These are phyloP conservation scores for Drosophila barbarae DNA, from an alignment of 2,888 invertebrate species.

Conservation along the genomic window DNA sequence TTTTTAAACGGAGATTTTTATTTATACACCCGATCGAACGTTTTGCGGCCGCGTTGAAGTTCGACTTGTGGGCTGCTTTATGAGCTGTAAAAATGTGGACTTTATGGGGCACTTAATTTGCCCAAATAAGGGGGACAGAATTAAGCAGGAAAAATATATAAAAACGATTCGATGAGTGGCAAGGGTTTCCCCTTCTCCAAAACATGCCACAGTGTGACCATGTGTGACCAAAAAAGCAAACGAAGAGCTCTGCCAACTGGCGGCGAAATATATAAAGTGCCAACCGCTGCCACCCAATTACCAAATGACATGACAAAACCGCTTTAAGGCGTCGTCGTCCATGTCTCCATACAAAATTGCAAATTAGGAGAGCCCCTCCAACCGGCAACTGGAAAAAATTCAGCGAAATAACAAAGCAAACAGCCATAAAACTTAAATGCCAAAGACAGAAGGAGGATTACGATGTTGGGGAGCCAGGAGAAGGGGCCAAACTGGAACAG, in stretches of 20 bases:
- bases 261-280: conserved; percentile 74
- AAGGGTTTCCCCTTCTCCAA: background rate
- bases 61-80: conserved; percentile 61
- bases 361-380: conserved; percentile 70
- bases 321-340: conserved; percentile 65
- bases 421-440: conserved; percentile 58
- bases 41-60: conserved; percentile 72
- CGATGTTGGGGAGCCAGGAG: background rate
- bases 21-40: conserved; percentile 37
- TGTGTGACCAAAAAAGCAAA: conserved; percentile 23
- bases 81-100: conserved; percentile 72
- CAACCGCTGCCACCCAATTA: conserved; percentile 79
- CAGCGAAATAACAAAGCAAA: conserved; percentile 52
- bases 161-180: conserved; percentile 34
- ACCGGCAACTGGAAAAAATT: conserved; percentile 44
- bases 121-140: conserved; percentile 42
- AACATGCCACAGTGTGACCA: conserved; percentile 46
- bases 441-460: conserved; percentile 45
- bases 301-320: conserved; percentile 78
- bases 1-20: conserved; percentile 61
- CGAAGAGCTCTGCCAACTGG: conserved; percentile 51
- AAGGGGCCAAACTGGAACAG: conserved; percentile 4
- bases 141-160: conserved; percentile 4
- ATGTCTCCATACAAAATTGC: conserved; percentile 74
- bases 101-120: conserved; percentile 64